Evolutionary conservation across 2,113 vertebrate species (phyloP).

Genomic region (Tylochromis polylepis): DNA sequence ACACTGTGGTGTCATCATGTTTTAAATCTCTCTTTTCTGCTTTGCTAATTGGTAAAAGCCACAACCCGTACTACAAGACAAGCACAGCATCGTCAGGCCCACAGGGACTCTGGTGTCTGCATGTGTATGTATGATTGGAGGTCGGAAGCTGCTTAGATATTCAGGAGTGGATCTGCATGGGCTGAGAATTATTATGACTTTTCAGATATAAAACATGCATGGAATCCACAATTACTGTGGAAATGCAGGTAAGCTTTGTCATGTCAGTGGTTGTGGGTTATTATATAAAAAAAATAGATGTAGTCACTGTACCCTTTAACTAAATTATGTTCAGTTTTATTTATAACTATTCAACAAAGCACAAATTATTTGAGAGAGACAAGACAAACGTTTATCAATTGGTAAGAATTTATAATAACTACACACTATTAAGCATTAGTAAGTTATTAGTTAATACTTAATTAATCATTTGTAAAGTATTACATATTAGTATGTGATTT

Average conservation of each 20-base stretch:
- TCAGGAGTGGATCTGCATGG: conserved; percentile 24
- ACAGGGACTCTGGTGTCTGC: conserved; percentile 31
- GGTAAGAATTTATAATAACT: not conserved
- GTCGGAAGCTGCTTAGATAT: conserved; percentile 46
- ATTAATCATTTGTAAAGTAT: not conserved
- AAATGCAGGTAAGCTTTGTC: not conserved
- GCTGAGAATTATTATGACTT: conserved; percentile 35
- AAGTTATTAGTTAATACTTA: not conserved
- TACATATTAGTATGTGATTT: not conserved
- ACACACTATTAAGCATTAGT: not conserved
- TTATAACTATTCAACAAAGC: no score
- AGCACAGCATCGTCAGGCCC: conserved; percentile 32
- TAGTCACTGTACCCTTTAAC: not conserved
- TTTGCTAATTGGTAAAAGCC: conserved; percentile 67
- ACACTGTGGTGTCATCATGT: conserved; percentile 61
- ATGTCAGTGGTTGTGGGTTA: not conserved
- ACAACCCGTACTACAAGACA: conserved; percentile 55
- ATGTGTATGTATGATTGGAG: not conserved
- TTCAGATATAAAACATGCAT: conserved; percentile 6
- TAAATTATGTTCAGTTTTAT: not conserved
- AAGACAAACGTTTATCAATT: not conserved
- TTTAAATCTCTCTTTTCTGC: conserved; percentile 69
- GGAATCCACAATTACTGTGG: conserved; percentile 25
- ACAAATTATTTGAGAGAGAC: not conserved
- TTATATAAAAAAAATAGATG: not conserved